Conservation (phyloP, 2,888 invertebrate species). For the Cynaeus angustus region DNA sequence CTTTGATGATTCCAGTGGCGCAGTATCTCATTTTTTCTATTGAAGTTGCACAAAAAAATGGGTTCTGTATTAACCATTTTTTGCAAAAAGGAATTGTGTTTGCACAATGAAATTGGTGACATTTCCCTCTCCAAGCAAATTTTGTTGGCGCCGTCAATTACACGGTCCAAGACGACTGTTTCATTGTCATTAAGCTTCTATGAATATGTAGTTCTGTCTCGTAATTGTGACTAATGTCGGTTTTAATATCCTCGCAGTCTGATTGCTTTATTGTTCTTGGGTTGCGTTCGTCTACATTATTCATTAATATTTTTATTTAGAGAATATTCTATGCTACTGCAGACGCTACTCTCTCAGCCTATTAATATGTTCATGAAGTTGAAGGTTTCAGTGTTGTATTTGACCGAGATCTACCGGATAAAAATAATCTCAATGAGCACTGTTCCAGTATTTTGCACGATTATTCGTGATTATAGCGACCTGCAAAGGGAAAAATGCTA, state of each 20-base stretch:
- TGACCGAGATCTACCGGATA: conserved; percentile 24
- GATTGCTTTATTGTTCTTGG: conserved; percentile 63
- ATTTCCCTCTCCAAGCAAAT: background rate
- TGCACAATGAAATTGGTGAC: too few relatives aligned
- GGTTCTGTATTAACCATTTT: background rate
- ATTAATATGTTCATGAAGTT: conserved; percentile 17
- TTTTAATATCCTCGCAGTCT: conserved; percentile 61
- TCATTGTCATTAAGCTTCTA: conserved; percentile 28
- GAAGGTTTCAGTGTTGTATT: conserved; percentile 19
- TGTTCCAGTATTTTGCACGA: conserved; percentile 26
- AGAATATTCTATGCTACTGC: conserved; percentile 15
- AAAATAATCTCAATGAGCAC: conserved; percentile 1
- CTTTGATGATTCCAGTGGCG: conserved; percentile 22
- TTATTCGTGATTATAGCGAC: conserved; percentile 29
- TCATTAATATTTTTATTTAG: conserved; percentile 53
- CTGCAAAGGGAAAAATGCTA: conserved; percentile 24
- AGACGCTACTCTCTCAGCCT: conserved; percentile 18
- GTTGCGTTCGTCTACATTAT: conserved; percentile 52
- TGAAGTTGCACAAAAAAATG: background rate
- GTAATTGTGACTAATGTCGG: conserved; percentile 64
- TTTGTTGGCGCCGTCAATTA: conserved; percentile 37
- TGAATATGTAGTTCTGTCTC: conserved; percentile 57
- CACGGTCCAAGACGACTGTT: conserved; percentile 35
- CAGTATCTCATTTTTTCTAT: background rate
- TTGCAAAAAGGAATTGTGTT: too few relatives aligned